These are phyloP conservation scores for Gerris lacustris DNA, from an alignment of 2,888 invertebrate species.

Conservation along the genomic window DNA sequence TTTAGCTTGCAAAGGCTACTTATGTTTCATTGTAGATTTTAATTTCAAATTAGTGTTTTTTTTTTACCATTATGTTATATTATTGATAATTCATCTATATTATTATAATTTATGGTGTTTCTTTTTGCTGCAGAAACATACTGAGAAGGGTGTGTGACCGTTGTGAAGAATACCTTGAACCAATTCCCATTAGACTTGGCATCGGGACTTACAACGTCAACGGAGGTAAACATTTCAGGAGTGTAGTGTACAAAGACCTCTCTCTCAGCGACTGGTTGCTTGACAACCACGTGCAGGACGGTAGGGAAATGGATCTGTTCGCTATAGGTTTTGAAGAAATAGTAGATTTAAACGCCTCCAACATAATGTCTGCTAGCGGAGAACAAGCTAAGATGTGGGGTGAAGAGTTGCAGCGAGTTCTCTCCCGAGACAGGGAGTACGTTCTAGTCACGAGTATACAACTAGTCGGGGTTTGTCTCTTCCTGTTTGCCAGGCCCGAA, in stretches of 20 bases:
- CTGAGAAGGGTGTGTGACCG: slow-evolving; percentile 74
- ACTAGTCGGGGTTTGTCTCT: slow-evolving; percentile 92
- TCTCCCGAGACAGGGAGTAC: slow-evolving; percentile 77
- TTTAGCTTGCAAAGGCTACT: no score
- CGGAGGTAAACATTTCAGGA: slow-evolving; percentile 95
- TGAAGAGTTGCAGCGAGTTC: slow-evolving; percentile 81
- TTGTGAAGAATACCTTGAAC: slow-evolving; percentile 60
- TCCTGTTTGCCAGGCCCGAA: slow-evolving; percentile 82
- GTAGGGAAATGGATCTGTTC: slow-evolving; percentile 76
- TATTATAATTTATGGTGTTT: not conserved
- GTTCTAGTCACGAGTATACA: slow-evolving; percentile 87
- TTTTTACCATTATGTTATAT: no score
- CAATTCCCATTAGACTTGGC: slow-evolving; percentile 57
- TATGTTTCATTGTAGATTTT: no score
- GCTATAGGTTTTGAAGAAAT: slow-evolving; percentile 99
- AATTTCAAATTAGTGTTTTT: no score
- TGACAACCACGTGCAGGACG: slow-evolving; percentile 52
- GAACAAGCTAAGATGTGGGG: slow-evolving; percentile 93
- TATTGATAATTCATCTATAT: not conserved
- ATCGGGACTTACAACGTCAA: slow-evolving; percentile 99
- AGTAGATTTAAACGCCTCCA: slow-evolving; percentile 95
- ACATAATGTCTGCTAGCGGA: slow-evolving; percentile 89
- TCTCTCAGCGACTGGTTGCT: slow-evolving; percentile 79
- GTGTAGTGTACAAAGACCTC: slow-evolving; percentile 83
- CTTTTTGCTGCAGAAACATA: slow-evolving; percentile 46